phyloP scores from a whole-genome alignment of 2,888 invertebrate species.

The Caenorhabditis panamensis region DNA sequence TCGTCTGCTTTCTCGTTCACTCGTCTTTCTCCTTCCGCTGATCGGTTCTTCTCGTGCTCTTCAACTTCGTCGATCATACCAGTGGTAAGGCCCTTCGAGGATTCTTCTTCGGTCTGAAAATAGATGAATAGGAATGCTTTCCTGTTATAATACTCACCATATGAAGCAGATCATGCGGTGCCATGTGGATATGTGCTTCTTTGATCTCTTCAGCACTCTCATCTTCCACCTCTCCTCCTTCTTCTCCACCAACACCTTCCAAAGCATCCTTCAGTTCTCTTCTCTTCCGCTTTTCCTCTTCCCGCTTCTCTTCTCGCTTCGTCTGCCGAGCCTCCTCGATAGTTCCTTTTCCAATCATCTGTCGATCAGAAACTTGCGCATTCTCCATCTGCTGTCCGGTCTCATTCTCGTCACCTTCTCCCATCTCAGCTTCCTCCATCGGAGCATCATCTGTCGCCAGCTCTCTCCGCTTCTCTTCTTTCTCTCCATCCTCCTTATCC shows the following conservation, averaged over 20 bases:
- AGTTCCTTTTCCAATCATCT: constrained; percentile 72
- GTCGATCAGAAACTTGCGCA: constrained; percentile 57
- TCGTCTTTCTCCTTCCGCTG: background rate
- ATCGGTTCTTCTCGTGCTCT: constrained; percentile 5
- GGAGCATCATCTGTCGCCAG: constrained; percentile 59
- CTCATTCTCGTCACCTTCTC: constrained; percentile 70
- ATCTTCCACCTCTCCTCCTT: constrained; percentile 54
- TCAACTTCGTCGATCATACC: constrained; percentile 49
- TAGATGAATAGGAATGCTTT: background rate
- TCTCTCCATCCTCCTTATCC: constrained; percentile 50
- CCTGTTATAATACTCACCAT: constrained; percentile 33
- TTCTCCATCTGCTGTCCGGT: constrained; percentile 68
- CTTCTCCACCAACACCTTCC: constrained; percentile 56
- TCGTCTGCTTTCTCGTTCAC: constrained; percentile 55
- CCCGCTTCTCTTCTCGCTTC: constrained; percentile 57
- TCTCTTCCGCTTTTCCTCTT: constrained; percentile 55
- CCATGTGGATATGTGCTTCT: constrained; percentile 65
- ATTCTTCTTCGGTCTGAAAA: constrained; percentile 60
- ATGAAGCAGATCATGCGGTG: constrained; percentile 62
- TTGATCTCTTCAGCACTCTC: constrained; percentile 52
- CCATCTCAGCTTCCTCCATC: constrained; percentile 65
- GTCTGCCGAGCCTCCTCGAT: constrained; percentile 75
- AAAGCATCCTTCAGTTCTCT: constrained; percentile 53
- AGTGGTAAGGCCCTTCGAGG: constrained; percentile 55
- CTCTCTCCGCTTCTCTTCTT: constrained; percentile 55